These are phyloP conservation scores for Aeoliscus strigatus DNA, from an alignment of 2,797 vertebrate species.

Conservation along the genomic window DNA sequence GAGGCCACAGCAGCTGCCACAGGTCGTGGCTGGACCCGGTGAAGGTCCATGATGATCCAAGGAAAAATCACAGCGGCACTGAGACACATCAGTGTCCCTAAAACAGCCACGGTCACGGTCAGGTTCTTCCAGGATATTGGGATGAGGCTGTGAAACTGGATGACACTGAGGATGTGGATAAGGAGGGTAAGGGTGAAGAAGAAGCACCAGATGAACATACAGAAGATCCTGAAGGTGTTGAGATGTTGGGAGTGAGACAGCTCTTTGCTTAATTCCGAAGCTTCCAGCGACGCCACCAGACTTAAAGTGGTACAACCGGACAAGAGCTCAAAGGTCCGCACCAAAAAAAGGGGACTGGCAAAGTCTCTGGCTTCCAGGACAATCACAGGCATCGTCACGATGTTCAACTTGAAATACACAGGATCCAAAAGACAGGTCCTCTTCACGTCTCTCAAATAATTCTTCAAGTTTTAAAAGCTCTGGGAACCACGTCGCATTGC, in stretches of 20 bases:
- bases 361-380: slow-evolving; percentile 70
- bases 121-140: slow-evolving; percentile 80
- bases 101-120: slow-evolving; percentile 57
- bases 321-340: slow-evolving; percentile 64
- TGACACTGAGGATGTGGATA: slow-evolving; percentile 67
- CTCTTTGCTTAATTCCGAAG: not conserved
- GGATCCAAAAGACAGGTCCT: slow-evolving; percentile 13
- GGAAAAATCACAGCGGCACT: slow-evolving; percentile 57
- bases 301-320: slow-evolving; percentile 68
- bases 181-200: slow-evolving; percentile 72
- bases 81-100: slow-evolving; percentile 63
- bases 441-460: too few relatives aligned
- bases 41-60: slow-evolving; percentile 36
- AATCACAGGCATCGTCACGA: slow-evolving; percentile 69
- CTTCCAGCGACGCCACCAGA: slow-evolving; percentile 48
- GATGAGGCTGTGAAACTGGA: slow-evolving; percentile 77
- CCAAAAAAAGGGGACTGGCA: slow-evolving; percentile 64
- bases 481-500: not conserved
- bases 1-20: slow-evolving; percentile 52
- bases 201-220: slow-evolving; percentile 76
- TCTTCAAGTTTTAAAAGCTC: slow-evolving; percentile 10
- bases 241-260: accelerated
- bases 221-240: slow-evolving; percentile 50
- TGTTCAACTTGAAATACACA: slow-evolving; percentile 2
- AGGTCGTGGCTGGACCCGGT: accelerated